Evolutionary conservation across 2,113 vertebrate species (phyloP).

Genomic region (Labrus mixtus): DNA sequence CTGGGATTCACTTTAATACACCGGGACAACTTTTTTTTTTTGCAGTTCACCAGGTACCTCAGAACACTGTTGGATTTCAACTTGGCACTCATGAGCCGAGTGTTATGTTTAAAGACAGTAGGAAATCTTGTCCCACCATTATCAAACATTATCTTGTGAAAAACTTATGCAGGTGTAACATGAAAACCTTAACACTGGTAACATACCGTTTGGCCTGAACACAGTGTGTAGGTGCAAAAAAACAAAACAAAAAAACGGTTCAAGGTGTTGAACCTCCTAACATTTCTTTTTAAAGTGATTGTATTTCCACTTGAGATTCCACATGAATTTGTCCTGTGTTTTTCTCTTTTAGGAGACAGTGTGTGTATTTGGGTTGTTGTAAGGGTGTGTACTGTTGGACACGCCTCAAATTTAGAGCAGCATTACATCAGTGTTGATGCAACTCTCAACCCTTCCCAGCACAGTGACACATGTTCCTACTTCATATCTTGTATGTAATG

Average conservation of each 20-base stretch:
- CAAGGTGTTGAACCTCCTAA: slow-evolving; percentile 4
- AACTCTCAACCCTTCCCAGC: slow-evolving; percentile 36
- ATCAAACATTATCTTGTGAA: slow-evolving; percentile 11
- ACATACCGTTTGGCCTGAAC: slow-evolving; percentile 20
- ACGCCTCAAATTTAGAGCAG: slow-evolving; percentile 18
- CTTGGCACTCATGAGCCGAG: background rate
- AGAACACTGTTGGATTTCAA: slow-evolving; percentile 31
- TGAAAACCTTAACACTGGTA: slow-evolving; percentile 32
- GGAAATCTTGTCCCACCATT: background rate
- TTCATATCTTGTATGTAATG: slow-evolving; percentile 41
- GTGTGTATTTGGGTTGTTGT: background rate
- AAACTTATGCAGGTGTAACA: slow-evolving; percentile 23
- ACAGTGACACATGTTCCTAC: slow-evolving; percentile 33
- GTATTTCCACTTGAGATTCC: slow-evolving; percentile 32
- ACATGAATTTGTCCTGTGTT: slow-evolving; percentile 29
- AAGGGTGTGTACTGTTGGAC: background rate
- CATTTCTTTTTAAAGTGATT: slow-evolving; percentile 23
- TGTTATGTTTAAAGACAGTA: slow-evolving; percentile 21
- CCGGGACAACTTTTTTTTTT: slow-evolving; percentile 2
- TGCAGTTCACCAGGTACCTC: slow-evolving; percentile 12
- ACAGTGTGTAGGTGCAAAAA: slow-evolving; percentile 8
- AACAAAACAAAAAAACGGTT: slow-evolving; percentile 23
- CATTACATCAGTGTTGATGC: slow-evolving; percentile 16
- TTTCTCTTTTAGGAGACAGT: slow-evolving; percentile 18
- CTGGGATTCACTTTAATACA: slow-evolving; percentile 2